phyloP scores from a whole-genome alignment of 1,140 invertebrate genomes.

The Pogonus chalceus region DNA sequence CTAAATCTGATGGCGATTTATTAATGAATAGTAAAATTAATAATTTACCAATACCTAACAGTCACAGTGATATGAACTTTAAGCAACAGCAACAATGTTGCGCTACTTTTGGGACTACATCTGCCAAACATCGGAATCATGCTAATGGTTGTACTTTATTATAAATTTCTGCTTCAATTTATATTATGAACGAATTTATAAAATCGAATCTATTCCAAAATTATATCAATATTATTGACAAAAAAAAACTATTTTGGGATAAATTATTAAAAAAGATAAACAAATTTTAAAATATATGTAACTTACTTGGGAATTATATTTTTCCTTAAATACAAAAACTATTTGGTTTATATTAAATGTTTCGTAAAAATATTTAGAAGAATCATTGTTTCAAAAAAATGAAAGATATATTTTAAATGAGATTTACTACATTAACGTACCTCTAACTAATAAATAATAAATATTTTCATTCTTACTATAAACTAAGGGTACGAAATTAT shows the following conservation, averaged over 20 bases:
- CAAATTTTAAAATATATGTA: neutral
- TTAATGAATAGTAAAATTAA: constrained; percentile 11
- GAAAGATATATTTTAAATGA: no score
- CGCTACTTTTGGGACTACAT: constrained; percentile 21
- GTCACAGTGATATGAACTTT: constrained; percentile 24
- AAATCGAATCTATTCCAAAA: neutral
- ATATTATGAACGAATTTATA: neutral
- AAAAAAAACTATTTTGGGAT: neutral
- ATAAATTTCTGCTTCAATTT: constrained; percentile 8
- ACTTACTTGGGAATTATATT: neutral
- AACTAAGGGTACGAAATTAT: no score
- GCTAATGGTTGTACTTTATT: constrained; percentile 24
- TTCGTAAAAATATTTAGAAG: no score
- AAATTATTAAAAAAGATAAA: constrained; percentile 5
- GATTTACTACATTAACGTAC: no score
- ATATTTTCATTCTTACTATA: no score
- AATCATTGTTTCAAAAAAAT: no score
- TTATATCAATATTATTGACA: neutral
- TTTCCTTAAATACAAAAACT: neutral
- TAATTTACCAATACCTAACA: constrained; percentile 18
- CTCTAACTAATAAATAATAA: no score
- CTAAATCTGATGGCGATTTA: constrained; percentile 27
- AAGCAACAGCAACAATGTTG: constrained; percentile 27
- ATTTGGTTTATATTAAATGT: no score
- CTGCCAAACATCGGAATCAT: constrained; percentile 26